phyloP scores from a whole-genome alignment of 1,140 invertebrate species.

The Cryptotermes secundus region DNA sequence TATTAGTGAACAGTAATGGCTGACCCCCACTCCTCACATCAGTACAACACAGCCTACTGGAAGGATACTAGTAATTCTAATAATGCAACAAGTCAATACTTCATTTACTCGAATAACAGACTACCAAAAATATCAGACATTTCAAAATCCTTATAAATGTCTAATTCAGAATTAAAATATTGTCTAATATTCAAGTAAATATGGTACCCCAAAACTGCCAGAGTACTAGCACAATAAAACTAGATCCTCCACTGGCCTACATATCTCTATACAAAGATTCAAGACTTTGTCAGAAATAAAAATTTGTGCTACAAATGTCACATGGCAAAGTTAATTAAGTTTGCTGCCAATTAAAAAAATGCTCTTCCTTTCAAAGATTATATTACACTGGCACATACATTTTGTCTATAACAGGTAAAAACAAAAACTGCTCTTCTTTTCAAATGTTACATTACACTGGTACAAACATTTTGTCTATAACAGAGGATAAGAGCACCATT shows the following conservation, averaged over 20 bases:
- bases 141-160: neutral
- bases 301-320: neutral
- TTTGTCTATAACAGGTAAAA: constrained; percentile 13
- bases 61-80: neutral
- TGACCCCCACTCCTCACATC: neutral
- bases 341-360: no score
- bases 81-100: neutral
- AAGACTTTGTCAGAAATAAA: neutral
- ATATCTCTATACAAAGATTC: neutral
- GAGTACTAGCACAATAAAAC: constrained; percentile 11
- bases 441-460: neutral
- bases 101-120: constrained; percentile 27
- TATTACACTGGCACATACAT: neutral
- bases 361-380: neutral
- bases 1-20: neutral
- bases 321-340: neutral
- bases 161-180: constrained; percentile 8
- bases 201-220: neutral
- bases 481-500: no score
- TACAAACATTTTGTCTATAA: no score
- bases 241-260: neutral
- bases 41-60: neutral
- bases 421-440: neutral
- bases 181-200: constrained; percentile 27
- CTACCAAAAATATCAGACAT: constrained; percentile 3